These are phyloP conservation scores for Idaea dimidiata DNA, from an alignment of 2,888 invertebrate genomes.

Conservation along the genomic window DNA sequence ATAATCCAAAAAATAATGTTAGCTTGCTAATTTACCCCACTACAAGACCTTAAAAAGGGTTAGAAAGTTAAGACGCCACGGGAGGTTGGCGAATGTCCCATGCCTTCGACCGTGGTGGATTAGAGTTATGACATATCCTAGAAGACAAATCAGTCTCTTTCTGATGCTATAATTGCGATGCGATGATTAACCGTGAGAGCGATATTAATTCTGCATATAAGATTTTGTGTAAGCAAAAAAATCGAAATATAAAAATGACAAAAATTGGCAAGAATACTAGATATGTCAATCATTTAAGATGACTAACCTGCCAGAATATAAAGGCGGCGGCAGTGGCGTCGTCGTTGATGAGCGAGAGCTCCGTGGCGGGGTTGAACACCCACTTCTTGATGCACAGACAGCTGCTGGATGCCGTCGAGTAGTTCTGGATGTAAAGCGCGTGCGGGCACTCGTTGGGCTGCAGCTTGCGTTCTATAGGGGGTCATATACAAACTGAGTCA, in stretches of 20 bases:
- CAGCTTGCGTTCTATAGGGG: conserved; percentile 91
- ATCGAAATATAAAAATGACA: background rate
- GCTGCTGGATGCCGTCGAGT: conserved; percentile 97
- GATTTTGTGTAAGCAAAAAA: too few species aligned
- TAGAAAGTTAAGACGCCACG: too few species aligned
- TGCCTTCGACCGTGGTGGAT: too few species aligned
- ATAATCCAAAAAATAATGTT: conserved; percentile 14
- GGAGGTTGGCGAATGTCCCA: too few species aligned
- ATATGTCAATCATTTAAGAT: background rate
- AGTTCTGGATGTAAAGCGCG: conserved; percentile 99
- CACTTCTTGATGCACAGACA: conserved; percentile 94
- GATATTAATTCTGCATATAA: too few species aligned
- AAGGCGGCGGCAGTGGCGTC: conserved; percentile 89
- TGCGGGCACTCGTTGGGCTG: conserved; percentile 97
- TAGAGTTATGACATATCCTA: too few species aligned
- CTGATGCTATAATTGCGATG: too few species aligned
- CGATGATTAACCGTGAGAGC: too few species aligned
- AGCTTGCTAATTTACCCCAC: too few species aligned
- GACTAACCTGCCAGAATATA: conserved; percentile 91
- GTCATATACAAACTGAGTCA: too few species aligned
- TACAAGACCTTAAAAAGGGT: too few species aligned
- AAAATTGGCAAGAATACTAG: background rate
- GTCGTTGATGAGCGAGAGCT: conserved; percentile 79
- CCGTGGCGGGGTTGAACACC: conserved; percentile 88
- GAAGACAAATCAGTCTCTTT: too few species aligned